Conservation (phyloP, 1,140 invertebrate genomes). For the Penaeus chinensis region DNA sequence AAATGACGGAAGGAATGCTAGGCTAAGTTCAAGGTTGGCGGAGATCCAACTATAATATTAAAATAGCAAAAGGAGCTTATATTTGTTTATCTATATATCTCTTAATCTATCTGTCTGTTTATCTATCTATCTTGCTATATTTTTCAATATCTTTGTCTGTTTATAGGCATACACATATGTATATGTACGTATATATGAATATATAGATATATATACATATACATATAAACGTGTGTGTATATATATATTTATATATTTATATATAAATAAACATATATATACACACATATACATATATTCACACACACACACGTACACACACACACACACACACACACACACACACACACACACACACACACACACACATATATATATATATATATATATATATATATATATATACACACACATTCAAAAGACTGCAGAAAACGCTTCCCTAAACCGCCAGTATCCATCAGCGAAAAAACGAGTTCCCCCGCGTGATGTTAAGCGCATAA, state of each 20-base stretch:
- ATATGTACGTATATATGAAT: background rate
- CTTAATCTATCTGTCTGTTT: background rate
- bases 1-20: too few species aligned
- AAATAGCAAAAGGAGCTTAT: background rate
- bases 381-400: too few species aligned
- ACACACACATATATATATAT: too few species aligned
- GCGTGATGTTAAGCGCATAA: too few species aligned
- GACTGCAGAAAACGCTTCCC: too few species aligned
- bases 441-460: too few species aligned
- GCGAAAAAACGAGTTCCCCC: too few species aligned
- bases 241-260: slow-evolving; percentile 3
- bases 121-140: background rate
- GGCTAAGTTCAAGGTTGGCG: too few species aligned
- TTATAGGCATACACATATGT: background rate
- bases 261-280: background rate
- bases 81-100: too few species aligned
- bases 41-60: too few species aligned
- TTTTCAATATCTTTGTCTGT: background rate
- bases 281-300: background rate
- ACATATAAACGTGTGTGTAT: background rate
- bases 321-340: background rate
- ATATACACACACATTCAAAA: too few species aligned
- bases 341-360: too few species aligned
- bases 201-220: slow-evolving; percentile 14
- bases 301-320: background rate